Evolutionary conservation across 2,797 vertebrate genomes (phyloP).

Genomic region (Loriculus beryllinus): DNA sequence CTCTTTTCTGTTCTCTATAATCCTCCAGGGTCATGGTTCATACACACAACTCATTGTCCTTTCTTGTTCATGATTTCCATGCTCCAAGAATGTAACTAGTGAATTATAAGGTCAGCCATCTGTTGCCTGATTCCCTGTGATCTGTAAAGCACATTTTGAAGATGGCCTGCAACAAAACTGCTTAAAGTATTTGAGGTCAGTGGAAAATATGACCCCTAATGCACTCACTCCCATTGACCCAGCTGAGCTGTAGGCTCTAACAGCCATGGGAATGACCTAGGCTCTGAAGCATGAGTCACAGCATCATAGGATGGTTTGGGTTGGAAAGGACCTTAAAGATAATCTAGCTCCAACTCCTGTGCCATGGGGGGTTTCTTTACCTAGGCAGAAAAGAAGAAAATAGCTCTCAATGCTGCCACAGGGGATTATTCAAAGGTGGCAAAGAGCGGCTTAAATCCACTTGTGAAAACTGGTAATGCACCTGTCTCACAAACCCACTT

Average conservation of each 20-base stretch:
- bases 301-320: background rate
- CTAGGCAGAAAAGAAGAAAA: background rate
- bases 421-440: background rate
- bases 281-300: background rate
- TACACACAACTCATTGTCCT: background rate
- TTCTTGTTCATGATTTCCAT: background rate
- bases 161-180: background rate
- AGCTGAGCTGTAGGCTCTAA: fast-evolving
- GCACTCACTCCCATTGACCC: background rate
- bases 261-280: background rate
- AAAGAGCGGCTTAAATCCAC: background rate
- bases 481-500: background rate
- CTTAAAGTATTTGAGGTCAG: background rate
- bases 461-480: background rate
- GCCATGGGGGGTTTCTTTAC: background rate
- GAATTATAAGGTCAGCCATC: background rate
- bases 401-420: background rate
- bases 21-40: background rate
- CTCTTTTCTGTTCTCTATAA: background rate
- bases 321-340: background rate
- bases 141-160: background rate
- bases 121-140: background rate
- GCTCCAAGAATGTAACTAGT: background rate
- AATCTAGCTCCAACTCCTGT: background rate
- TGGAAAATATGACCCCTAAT: background rate